Evolutionary conservation across 2,113 vertebrate species (phyloP).

Genomic region (Notarius quadriscutis): DNA sequence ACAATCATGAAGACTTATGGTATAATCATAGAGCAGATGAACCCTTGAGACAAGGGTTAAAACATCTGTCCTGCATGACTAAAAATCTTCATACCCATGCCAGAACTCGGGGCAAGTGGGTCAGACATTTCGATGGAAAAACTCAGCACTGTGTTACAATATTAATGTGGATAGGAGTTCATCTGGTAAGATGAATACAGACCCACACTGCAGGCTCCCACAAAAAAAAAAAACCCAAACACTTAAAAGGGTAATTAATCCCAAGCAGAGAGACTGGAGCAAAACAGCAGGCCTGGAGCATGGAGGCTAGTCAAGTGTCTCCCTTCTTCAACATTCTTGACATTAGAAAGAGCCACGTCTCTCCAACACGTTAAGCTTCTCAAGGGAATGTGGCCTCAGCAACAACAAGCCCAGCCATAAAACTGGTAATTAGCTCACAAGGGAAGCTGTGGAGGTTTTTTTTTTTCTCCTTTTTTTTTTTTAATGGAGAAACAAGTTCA

Average conservation of each 20-base stretch:
- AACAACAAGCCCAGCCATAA: constrained; percentile 48
- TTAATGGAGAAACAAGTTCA: constrained; percentile 29
- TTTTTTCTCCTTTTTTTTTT: constrained; percentile 8
- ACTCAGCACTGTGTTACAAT: neutral
- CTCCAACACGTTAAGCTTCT: constrained; percentile 34
- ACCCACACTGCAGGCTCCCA: neutral
- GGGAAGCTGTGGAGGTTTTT: constrained; percentile 34
- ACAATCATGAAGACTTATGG: neutral
- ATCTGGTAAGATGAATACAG: neutral
- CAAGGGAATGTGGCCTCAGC: constrained; percentile 19
- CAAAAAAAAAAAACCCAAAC: neutral
- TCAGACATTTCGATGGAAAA: neutral
- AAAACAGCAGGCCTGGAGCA: constrained; percentile 10
- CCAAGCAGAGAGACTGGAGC: neutral
- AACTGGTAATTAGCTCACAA: constrained; percentile 56
- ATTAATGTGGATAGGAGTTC: neutral
- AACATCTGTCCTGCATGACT: neutral
- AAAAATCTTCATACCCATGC: neutral
- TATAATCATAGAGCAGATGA: neutral
- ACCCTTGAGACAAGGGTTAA: neutral
- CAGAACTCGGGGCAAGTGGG: neutral
- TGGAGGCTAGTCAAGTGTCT: neutral
- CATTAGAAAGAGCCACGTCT: constrained; percentile 38
- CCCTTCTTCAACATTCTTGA: constrained; percentile 7
- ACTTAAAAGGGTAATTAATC: constrained; percentile 44